Percentiles rank a stretch among this genome's conserved stretches.
Evolutionary conservation across 2,888 invertebrate genomes (phyloP).

Genomic region (Aphrophora alni): DNA sequence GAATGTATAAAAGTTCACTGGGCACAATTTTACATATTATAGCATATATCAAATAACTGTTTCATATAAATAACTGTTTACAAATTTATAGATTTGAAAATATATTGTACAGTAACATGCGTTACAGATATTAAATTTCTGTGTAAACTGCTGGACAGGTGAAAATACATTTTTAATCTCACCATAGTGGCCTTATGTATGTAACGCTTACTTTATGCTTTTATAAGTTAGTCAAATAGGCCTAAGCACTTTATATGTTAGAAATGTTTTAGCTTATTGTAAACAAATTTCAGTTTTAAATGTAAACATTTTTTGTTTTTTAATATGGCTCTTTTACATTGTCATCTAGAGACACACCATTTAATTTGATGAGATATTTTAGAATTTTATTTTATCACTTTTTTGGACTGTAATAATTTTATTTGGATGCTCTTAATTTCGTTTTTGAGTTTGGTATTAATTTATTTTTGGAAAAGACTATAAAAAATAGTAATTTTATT

Average conservation of each 20-base stretch:
- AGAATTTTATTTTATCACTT: too few relatives aligned
- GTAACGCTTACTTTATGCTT: background rate
- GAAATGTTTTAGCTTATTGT: too few relatives aligned
- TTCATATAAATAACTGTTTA: background rate
- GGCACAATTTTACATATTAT: slow-evolving; percentile 1
- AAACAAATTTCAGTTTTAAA: too few relatives aligned
- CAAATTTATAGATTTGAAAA: background rate
- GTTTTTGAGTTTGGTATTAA: too few relatives aligned
- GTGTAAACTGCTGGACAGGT: background rate
- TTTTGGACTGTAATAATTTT: too few relatives aligned
- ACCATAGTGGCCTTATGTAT: background rate
- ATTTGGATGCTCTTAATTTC: too few relatives aligned
- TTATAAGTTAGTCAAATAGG: background rate
- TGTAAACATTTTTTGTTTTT: too few relatives aligned
- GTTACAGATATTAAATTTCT: background rate
- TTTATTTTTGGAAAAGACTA: too few relatives aligned
- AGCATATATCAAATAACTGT: background rate
- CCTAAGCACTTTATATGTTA: background rate
- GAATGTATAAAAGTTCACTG: background rate
- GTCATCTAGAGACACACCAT: too few relatives aligned
- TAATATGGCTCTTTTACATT: too few relatives aligned
- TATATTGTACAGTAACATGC: background rate
- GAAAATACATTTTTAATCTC: background rate
- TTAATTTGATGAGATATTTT: too few relatives aligned
- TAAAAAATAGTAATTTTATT: too few relatives aligned